phyloP scores from a whole-genome alignment of 2,888 invertebrate genomes.

The Platycheirus rosarum region DNA sequence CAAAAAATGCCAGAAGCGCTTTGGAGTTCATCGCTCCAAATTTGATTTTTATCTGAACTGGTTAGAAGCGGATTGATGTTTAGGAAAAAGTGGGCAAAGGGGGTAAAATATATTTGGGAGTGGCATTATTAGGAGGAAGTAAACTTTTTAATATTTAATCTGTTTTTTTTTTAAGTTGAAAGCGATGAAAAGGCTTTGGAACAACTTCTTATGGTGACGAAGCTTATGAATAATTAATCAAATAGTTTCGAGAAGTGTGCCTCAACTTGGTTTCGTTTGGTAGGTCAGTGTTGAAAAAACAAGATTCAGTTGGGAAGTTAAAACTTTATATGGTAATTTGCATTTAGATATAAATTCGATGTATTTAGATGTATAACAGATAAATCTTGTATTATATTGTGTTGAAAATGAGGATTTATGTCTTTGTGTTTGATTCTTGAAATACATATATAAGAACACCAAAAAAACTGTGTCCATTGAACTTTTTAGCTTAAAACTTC shows the following conservation, averaged over 20 bases:
- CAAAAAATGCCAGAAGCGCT: conserved; percentile 1
- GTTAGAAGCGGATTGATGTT: conserved; percentile 25
- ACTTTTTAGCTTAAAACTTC: too few species aligned
- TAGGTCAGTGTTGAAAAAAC: not conserved
- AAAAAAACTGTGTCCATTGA: too few species aligned
- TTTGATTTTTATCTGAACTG: conserved; percentile 35
- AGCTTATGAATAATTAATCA: not conserved
- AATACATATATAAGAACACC: too few species aligned
- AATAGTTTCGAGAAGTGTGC: not conserved
- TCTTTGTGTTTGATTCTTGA: too few species aligned
- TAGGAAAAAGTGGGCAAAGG: not conserved
- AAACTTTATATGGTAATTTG: too few species aligned
- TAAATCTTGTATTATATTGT: too few species aligned
- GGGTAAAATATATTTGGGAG: not conserved
- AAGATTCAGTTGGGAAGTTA: too few species aligned
- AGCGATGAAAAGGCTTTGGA: not conserved
- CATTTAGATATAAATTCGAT: too few species aligned
- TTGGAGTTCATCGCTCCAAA: conserved; percentile 51
- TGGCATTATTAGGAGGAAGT: not conserved
- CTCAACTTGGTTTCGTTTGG: not conserved
- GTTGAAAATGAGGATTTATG: too few species aligned
- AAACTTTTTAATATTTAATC: not conserved
- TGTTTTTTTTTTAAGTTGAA: not conserved
- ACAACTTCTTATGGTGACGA: not conserved
- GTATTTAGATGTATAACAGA: too few species aligned